A percentile compares a stretch with the other conserved stretches of the same genome.
Conservation (phyloP, 2,888 invertebrate species). For the Catonia carolina region DNA sequence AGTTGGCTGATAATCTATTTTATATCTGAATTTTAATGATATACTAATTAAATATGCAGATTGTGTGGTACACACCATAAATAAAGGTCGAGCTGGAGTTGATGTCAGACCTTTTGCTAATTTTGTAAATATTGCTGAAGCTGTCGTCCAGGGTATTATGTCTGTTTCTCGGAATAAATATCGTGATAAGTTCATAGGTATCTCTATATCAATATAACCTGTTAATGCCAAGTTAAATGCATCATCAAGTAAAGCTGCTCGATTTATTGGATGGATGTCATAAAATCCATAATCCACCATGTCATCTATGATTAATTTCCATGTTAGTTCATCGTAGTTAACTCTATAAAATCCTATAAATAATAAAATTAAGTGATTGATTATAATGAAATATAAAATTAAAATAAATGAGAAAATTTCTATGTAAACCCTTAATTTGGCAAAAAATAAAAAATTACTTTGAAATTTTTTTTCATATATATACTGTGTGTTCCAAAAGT, state of each 20-base stretch:
- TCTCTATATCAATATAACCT: conserved; percentile 50
- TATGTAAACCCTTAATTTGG: no score
- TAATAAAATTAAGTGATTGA: no score
- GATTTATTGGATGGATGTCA: conserved; percentile 52
- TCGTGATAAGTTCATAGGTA: conserved; percentile 55
- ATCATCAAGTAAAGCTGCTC: conserved; percentile 68
- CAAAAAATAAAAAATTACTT: no score
- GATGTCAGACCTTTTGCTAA: conserved; percentile 4
- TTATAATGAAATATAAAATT: no score
- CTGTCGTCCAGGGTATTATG: conserved; percentile 59
- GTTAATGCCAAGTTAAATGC: conserved; percentile 58
- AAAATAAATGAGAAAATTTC: no score
- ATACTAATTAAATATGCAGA: no score
- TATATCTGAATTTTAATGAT: no score
- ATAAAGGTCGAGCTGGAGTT: neutral
- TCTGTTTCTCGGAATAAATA: conserved; percentile 57
- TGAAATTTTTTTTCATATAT: no score
- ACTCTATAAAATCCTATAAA: conserved; percentile 53
- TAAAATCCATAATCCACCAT: conserved; percentile 40
- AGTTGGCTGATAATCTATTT: no score
- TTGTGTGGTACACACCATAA: conserved; percentile 6
- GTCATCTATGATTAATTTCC: conserved; percentile 48
- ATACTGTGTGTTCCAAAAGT: no score
- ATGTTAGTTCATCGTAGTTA: conserved; percentile 54
- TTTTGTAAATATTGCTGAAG: conserved; percentile 48